A percentile compares a stretch with the other conserved stretches of the same genome.
phyloP scores from a whole-genome alignment of 2,888 invertebrate species.

The Nebria salina region DNA sequence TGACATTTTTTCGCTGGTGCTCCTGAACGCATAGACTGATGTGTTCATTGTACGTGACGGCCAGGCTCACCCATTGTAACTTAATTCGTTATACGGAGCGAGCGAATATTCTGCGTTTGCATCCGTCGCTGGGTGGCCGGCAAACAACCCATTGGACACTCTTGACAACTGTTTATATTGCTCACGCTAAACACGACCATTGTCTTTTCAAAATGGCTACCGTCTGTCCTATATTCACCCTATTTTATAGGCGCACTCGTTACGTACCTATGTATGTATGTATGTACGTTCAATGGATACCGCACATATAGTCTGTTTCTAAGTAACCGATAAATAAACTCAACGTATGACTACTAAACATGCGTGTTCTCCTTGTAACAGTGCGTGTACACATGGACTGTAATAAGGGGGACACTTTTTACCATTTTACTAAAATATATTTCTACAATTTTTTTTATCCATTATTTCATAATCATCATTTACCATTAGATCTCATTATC shows the following conservation, averaged over 20 bases:
- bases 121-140: slow-evolving; percentile 24
- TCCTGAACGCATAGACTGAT: slow-evolving; percentile 14
- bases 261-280: neutral
- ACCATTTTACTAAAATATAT: no score
- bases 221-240: slow-evolving; percentile 31
- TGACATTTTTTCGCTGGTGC: slow-evolving; percentile 8
- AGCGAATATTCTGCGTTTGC: neutral
- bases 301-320: slow-evolving; percentile 10
- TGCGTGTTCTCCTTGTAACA: no score
- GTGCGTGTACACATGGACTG: no score
- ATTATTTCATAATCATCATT: no score
- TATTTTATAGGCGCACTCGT: slow-evolving; percentile 30
- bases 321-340: slow-evolving; percentile 17
- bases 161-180: slow-evolving; percentile 44
- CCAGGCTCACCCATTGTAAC: slow-evolving; percentile 35
- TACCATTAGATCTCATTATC: no score
- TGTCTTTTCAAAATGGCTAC: slow-evolving; percentile 43
- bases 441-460: no score
- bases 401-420: no score
- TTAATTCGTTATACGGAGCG: slow-evolving; percentile 35
- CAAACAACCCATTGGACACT: slow-evolving; percentile 33
- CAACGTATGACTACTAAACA: no score
- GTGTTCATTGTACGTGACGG: slow-evolving; percentile 42
- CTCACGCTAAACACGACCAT: slow-evolving; percentile 33
- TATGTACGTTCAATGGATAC: slow-evolving; percentile 18